These are phyloP conservation scores for Xylota segnis DNA, from an alignment of 2,888 invertebrate genomes.

Conservation along the genomic window DNA sequence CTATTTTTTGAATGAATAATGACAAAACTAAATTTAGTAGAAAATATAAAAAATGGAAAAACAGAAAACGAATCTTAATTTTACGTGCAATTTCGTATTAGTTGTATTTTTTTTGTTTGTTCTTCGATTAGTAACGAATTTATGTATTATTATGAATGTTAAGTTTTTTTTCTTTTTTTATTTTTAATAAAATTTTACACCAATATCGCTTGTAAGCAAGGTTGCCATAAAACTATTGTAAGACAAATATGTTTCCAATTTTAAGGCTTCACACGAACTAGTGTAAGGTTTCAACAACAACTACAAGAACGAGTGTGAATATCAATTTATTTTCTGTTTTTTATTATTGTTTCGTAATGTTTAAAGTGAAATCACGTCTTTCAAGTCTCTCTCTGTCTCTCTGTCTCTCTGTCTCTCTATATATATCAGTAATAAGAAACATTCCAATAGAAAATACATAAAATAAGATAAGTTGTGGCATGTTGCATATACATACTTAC, in stretches of 20 bases:
- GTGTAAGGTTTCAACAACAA: constrained; percentile 66
- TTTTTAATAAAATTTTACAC: constrained; percentile 26
- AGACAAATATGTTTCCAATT: constrained; percentile 5
- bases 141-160: constrained; percentile 19
- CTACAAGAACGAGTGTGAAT: constrained; percentile 8
- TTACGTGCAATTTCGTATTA: constrained; percentile 59
- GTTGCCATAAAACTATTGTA: constrained; percentile 30
- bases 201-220: constrained; percentile 24
- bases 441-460: constrained; percentile 62
- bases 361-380: constrained; percentile 21
- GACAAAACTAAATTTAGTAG: constrained; percentile 37
- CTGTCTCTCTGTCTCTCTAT: too few species aligned
- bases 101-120: constrained; percentile 20
- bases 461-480: constrained; percentile 40
- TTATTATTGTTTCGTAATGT: constrained; percentile 15
- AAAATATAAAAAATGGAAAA: constrained; percentile 25
- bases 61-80: constrained; percentile 32
- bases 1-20: constrained; percentile 62
- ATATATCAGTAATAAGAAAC: constrained; percentile 45
- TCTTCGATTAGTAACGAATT: constrained; percentile 18
- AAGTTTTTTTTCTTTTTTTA: constrained; percentile 41
- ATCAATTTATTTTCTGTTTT: constrained; percentile 11
- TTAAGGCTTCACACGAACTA: constrained; percentile 53
- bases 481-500: constrained; percentile 50
- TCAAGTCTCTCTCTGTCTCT: constrained; percentile 14